Evolutionary conservation across 1,140 invertebrate genomes (phyloP), one percentile per base, ranked within the genome.

Genomic region (Atta texana): DNA sequence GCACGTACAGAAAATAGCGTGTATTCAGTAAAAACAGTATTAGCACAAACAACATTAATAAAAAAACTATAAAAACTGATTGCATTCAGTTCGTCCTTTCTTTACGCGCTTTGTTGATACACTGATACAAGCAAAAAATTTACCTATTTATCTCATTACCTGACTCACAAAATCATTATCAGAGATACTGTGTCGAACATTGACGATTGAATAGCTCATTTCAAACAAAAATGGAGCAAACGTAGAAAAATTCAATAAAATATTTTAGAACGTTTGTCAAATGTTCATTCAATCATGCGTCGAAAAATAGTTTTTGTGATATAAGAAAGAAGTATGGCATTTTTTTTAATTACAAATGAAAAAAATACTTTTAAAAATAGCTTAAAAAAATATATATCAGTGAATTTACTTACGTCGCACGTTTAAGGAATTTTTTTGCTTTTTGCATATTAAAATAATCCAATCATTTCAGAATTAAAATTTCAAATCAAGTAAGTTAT

Each of bases 21-120:
- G 7, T 63, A 49, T 84, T 51, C 39, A 18, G 64, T 61, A 2
- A 61, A 51, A 84, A 84, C 16, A 61, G 12, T 7, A 82, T 74
- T 75, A 61, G 28, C n/a, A 18, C 53, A 75, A 75, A 84, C 4
- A 49, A n/a, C 18, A 84, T 61, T 75, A 84, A 6, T 28, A 44
- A 84, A 82, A 82, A 75, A 49, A 61, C 31, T 31, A 72, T 72
- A 59, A 86, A 86, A 80, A 12, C 57, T 69, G 39, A 61, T 75
- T 75, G 69, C 14, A 61, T 82, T 82, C 18, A 59, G 12, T 28
- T 24, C 31, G 10, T 57, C 28, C 53, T 64, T 76, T 85, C 44
- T 85, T 4, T 63, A 3, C 16, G 16, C 39, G 1, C 3, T 34
- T 31, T 31, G 55, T 84, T 75, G 31, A 55, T 81, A 34, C 44